Conservation (phyloP, 2,888 invertebrate species). For the Cinara cedri region DNA sequence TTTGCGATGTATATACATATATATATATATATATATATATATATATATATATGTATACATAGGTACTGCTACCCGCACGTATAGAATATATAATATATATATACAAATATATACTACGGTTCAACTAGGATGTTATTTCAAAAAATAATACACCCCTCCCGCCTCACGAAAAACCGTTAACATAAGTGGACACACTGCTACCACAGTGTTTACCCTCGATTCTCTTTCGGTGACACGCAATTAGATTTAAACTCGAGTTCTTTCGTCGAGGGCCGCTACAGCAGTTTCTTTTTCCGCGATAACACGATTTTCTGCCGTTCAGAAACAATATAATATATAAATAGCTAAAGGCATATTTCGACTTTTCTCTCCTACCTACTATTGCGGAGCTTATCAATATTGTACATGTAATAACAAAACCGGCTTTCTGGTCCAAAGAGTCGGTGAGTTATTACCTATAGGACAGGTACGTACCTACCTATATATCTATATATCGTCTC, state of each 20-base stretch:
- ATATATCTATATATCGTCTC: too few species aligned
- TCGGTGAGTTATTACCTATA: constrained; percentile 22
- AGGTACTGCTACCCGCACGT: too few species aligned
- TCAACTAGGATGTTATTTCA: not conserved
- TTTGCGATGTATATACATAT: too few species aligned
- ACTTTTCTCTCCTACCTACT: too few species aligned
- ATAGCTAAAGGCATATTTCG: too few species aligned
- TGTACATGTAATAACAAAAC: constrained; percentile 3
- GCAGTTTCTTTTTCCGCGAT: not conserved
- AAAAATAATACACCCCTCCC: constrained; percentile 26
- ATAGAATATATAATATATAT: too few species aligned
- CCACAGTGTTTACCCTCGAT: not conserved
- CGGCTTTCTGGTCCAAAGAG: constrained; percentile 46
- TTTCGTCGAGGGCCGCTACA: not conserved
- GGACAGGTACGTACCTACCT: too few species aligned
- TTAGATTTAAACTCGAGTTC: constrained; percentile 41
- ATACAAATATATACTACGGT: too few species aligned
- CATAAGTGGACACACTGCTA: constrained; percentile 7
- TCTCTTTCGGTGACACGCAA: constrained; percentile 2
- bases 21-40: too few species aligned
- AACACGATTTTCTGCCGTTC: not conserved
- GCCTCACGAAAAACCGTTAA: constrained; percentile 16
- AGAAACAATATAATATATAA: not conserved
- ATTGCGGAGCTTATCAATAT: not conserved
- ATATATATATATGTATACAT: too few species aligned